Base-by-base conservation (phyloP, 2,888 invertebrate species). In the Ptilodon capucinus region DNA sequence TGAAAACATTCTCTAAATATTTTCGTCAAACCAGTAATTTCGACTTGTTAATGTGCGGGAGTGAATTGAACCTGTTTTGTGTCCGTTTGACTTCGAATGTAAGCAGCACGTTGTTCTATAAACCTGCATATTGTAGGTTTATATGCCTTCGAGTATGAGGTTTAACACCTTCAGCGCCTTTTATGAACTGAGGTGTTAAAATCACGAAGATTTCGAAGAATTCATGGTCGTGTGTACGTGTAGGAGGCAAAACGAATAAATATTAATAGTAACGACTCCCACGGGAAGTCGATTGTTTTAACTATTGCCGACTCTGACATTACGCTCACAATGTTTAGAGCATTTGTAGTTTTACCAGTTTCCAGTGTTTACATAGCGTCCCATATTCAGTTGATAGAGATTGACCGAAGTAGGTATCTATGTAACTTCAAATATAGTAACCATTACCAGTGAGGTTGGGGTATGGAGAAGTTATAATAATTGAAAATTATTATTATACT, bases 51-150 rank as follows among this genome's bases (percentile, higher is more conserved):
- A 55, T 74, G 78, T 83, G 86, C 80, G 83, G 77, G 82, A 81
- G 81, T 84, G 86, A 81, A 70, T 60, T 69, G 72, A 71, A 63
- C 61, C 64, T 66, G 63, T 71, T 73, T 71, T 76, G 79, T 80
- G 80, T 74, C 78, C 77, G 79, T 69, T 71, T 70, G 69, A 71
- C 71, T 73, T 75, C 71, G 76, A 80, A 71, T 81, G 80, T 74
- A 76, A 74, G 78, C 64, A 80, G 77, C 80, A 81, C 80, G 72
- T 79, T 81, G 74, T 80, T 75, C 66, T 74, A 68, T 74, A 65
- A 81, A 78, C 84, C 86, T 89, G 86, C 86, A 87, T 87, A 88
- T 87, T 87, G 86, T 86, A 87, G 86, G 84, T 81, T 65, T 65
- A 65, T 62, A 73, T 72, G 64, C 71, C 73, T 76, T 74, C 74